phyloP scores from a whole-genome alignment of 2,113 vertebrate species.

The Xyrauchen texanus region DNA sequence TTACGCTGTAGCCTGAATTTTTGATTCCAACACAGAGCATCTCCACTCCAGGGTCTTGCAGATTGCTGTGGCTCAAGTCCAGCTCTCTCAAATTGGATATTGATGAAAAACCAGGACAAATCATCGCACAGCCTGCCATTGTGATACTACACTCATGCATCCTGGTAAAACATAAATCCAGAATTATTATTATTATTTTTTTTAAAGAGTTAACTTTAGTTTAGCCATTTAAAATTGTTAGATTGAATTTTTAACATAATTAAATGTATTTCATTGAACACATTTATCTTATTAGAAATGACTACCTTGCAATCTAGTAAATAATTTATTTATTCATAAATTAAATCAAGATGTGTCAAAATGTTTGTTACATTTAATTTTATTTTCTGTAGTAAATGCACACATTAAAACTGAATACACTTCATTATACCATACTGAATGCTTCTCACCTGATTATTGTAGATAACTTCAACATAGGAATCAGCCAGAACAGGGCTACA shows the following conservation, averaged over 20 bases:
- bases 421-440: too few relatives aligned
- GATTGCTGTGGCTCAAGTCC: constrained; percentile 9
- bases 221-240: too few relatives aligned
- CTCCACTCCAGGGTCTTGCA: constrained; percentile 22
- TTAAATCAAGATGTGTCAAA: too few relatives aligned
- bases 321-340: too few relatives aligned
- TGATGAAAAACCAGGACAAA: not conserved
- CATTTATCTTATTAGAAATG: too few relatives aligned
- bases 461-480: constrained; percentile 23
- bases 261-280: too few relatives aligned
- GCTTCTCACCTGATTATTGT: constrained; percentile 35
- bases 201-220: too few relatives aligned
- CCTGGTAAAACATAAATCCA: not conserved
- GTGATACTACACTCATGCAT: not conserved
- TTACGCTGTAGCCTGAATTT: not conserved
- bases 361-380: too few relatives aligned
- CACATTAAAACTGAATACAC: not conserved
- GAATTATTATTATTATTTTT: too few relatives aligned
- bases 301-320: too few relatives aligned
- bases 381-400: not conserved
- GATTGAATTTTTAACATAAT: too few relatives aligned
- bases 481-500: constrained; percentile 18
- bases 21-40: constrained; percentile 2
- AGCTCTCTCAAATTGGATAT: not conserved
- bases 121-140: not conserved